Base-by-base conservation (phyloP, 2,797 vertebrate species). In the Anguilla anguilla region DNA sequence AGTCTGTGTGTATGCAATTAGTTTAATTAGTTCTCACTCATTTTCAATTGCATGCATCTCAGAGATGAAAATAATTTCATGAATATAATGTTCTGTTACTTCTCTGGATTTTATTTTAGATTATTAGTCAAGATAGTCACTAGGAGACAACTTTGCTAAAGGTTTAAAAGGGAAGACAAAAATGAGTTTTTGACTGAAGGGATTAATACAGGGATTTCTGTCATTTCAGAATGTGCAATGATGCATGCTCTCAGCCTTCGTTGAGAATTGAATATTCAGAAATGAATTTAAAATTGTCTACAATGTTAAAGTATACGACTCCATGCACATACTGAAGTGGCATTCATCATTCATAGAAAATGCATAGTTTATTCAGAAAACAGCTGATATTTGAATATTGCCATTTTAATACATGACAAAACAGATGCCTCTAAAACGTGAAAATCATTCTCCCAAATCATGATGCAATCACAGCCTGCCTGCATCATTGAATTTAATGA, bases 11-110 rank as follows among this genome's bases (percentile, higher is more conserved):
- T 35, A 72, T 35, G 28, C 69, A 72, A 72, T 72, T 72, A 72
- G n/a, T 72, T 72, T 28, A 28, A 72, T 72, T 72, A 72, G 69
- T 72, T 72, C 69, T 72, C 69, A 28, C 69, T 72, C 69, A 72
- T 72, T 72, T 35, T 35, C 22, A 77, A 77, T 77, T 39, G 74
- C 74, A 77, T 43, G 35, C 19, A 43, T 77, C 35, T 77, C 74
- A 19, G 4, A 43, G 15, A 17, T 15, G 39, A 77, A 31, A 77
- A 72, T 43, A 5, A 35, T 19, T 77, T 39, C 5, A 77, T 77
- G 25, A 77, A 77, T 35, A 77, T 43, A 43, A 77, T 43, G 17
- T 77, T 35, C 74, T 43, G 35, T 22, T 77, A 13, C 15, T 39
- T 77, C 35, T 77, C 74, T 39, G 74, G 69, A 72, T 31, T 3